A percentile compares a stretch with the other conserved stretches of the same genome.
Conservation (phyloP, 2,888 invertebrate genomes). For the Oasisia sp. region DNA sequence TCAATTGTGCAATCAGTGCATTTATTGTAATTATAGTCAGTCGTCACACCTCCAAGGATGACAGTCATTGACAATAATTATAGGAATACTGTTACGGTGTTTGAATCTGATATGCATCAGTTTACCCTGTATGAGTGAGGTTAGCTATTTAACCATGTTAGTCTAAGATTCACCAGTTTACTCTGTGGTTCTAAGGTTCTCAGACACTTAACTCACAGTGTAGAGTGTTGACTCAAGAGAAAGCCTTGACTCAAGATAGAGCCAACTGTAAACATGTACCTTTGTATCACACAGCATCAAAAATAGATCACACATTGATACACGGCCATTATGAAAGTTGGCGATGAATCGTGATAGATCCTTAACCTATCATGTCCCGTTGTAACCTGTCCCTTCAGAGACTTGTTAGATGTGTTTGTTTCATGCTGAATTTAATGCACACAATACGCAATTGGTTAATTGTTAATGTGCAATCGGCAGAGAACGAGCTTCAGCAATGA, state of each 20-base stretch:
- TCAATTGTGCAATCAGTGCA: too few species aligned
- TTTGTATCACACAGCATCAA: not conserved
- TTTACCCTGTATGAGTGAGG: too few species aligned
- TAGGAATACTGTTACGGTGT: too few species aligned
- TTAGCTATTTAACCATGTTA: too few species aligned
- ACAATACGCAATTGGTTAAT: slow-evolving; percentile 17
- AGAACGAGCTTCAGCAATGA: not conserved
- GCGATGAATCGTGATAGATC: not conserved
- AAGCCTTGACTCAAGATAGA: too few species aligned
- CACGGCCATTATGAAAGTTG: not conserved
- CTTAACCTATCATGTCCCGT: not conserved
- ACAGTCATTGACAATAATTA: too few species aligned
- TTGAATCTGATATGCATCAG: too few species aligned
- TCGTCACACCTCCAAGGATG: too few species aligned
- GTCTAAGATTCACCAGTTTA: too few species aligned
- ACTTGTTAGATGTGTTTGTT: not conserved
- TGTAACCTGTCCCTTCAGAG: not conserved
- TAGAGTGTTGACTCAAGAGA: not conserved
- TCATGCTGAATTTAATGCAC: not conserved
- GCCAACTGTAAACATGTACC: not conserved
- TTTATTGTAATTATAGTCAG: too few species aligned
- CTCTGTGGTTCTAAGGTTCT: not conserved
- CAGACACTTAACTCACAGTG: not conserved
- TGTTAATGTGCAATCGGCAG: not conserved
- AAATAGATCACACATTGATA: not conserved